phyloP scores from a whole-genome alignment of 2,797 vertebrate genomes.

The Acipenser oxyrinchus region DNA sequence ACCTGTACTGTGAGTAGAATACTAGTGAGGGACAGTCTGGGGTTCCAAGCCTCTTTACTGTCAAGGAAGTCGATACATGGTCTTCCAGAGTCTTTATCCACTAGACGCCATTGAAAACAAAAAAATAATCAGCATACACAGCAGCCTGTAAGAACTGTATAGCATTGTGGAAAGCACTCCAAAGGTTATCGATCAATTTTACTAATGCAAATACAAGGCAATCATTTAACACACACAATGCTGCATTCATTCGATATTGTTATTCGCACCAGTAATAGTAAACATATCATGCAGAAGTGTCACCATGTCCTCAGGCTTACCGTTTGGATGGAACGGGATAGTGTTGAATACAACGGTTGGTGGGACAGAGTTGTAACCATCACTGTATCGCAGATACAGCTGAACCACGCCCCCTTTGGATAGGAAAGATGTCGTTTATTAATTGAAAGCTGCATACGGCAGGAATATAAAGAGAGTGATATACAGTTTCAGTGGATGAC shows the following conservation, averaged over 20 bases:
- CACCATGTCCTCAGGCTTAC: constrained; percentile 29
- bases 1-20: constrained; percentile 31
- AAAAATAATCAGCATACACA: too few species aligned
- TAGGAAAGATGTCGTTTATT: background rate
- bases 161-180: too few species aligned
- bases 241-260: too few species aligned
- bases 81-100: constrained; percentile 26
- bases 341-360: constrained; percentile 39
- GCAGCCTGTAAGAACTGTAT: too few species aligned
- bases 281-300: too few species aligned
- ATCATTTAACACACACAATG: too few species aligned
- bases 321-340: constrained; percentile 55
- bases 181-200: too few species aligned
- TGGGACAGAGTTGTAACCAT: constrained; percentile 35
- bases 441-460: background rate
- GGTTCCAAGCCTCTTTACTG: constrained; percentile 15
- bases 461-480: background rate
- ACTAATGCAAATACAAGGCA: too few species aligned
- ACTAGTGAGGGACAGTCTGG: constrained; percentile 24
- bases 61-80: constrained; percentile 28
- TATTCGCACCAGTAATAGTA: too few species aligned
- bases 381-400: constrained; percentile 36
- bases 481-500: background rate
- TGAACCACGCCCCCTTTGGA: constrained; percentile 34
- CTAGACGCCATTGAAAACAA: constrained; percentile 13